Evolutionary conservation across 2,888 invertebrate genomes (phyloP), one percentile per base, ranked within the genome.

Genomic region (Xanthorhoe spadicearia): DNA sequence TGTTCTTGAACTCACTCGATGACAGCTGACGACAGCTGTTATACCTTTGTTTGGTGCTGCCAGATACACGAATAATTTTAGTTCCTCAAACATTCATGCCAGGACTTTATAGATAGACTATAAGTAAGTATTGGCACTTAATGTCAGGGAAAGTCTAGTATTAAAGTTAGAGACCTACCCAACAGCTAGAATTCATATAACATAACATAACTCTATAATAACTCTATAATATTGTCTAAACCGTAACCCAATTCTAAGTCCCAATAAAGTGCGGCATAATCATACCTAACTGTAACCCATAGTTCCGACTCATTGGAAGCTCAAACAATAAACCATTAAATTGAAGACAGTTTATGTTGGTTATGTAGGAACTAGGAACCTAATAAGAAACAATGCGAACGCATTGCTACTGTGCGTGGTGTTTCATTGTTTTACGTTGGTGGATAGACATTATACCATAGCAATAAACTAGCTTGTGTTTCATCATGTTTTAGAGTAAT

Each of bases 261-360:
- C 62, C 52, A 49, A 66, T 64, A 68, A 68, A 61, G 61, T 59
- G 61, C 9, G 51, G 43, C 32, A 79, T 77, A 80, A 83, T 78
- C 75, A 76, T 80, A 80, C 77, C 78, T 69, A 80, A 78, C 78
- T 69, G 74, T 73, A 82, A 84, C 83, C 80, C 80, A 69, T 73
- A 73, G 88, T 88, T 88, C 84, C 87, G 81, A 80, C 77, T 84
- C 87, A 89, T 86, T 86, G 84, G 77, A 69, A 80, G 74, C 69
- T 80, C 68, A 86, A 89, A 87, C 60, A 61, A 64, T 61, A 68
- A 83, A 83, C 84, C 81, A 87, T 85, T 87, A 85, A 84, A 85
- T 83, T 79, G 77, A 84, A 84, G 84, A 86, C 83, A 83, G 80
- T 85, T 86, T 86, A 85, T 77, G 80, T 61, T 54, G 58, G 66